These are phyloP conservation scores for Triplophysa rosa DNA, from an alignment of 2,113 vertebrate species.

Conservation along the genomic window DNA sequence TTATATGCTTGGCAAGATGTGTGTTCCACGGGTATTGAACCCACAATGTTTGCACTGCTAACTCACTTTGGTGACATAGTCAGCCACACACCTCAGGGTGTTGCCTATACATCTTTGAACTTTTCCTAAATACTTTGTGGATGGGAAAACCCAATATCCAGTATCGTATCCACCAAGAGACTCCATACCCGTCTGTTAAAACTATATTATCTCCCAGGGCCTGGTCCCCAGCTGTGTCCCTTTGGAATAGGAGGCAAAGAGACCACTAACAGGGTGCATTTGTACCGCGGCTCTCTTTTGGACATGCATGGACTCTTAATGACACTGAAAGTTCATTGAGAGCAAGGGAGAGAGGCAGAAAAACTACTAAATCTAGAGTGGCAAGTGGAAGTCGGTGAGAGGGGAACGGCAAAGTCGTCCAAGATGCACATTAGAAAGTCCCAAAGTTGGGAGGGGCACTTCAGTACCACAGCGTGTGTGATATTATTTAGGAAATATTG, in stretches of 20 bases:
- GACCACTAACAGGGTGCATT: conserved; percentile 59
- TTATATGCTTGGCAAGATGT: too few relatives aligned
- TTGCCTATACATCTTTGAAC: not conserved
- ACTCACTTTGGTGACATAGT: not conserved
- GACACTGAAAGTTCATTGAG: conserved; percentile 42
- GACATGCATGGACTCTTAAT: conserved; percentile 65
- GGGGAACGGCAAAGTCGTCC: conserved; percentile 53
- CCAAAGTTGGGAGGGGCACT: not conserved
- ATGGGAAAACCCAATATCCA: conserved; percentile 4
- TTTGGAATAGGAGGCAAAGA: not conserved
- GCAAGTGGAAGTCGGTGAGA: conserved; percentile 62
- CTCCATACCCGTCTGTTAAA: not conserved
- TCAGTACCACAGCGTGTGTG: not conserved
- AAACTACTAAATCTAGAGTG: conserved; percentile 38
- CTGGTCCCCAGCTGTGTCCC: not conserved
- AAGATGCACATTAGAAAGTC: conserved; percentile 66
- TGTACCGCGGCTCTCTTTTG: conserved; percentile 53
- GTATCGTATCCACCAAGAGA: conserved; percentile 19
- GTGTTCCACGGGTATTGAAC: too few relatives aligned
- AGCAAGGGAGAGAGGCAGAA: conserved; percentile 53
- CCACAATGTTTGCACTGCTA: too few relatives aligned
- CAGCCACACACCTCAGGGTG: not conserved
- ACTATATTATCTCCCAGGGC: not conserved
- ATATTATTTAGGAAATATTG: not conserved
- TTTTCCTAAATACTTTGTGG: not conserved